Evolutionary conservation across 2,113 vertebrate species (phyloP).

Genomic region (Prietella phreatophila): DNA sequence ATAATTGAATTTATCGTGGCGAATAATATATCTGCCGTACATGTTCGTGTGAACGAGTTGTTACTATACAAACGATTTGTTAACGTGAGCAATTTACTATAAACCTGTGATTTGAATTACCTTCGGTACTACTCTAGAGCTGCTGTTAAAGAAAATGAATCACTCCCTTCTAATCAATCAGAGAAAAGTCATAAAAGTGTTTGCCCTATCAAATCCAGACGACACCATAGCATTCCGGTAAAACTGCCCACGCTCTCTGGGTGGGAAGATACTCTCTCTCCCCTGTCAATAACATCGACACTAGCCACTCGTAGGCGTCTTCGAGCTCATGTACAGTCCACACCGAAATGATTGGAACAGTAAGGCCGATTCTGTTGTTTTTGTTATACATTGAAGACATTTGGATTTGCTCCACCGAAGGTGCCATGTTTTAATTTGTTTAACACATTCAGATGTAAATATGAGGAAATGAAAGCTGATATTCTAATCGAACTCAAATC

Average conservation of each 20-base stretch:
- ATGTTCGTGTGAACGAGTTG: background rate
- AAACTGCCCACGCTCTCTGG: background rate
- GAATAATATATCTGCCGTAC: no score
- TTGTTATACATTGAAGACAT: no score
- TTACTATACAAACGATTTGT: background rate
- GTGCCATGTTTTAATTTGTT: no score
- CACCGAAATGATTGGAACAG: no score
- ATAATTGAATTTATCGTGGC: no score
- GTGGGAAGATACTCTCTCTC: background rate
- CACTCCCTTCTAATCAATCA: background rate
- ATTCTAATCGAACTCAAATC: no score
- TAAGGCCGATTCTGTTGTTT: no score
- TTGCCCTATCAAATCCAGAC: background rate
- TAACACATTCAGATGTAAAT: no score
- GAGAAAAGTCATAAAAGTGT: background rate
- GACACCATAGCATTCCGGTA: background rate
- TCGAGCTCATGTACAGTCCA: background rate
- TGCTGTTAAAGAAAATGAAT: background rate
- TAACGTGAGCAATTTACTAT: background rate
- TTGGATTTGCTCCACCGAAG: no score
- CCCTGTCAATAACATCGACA: background rate
- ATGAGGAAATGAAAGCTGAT: no score
- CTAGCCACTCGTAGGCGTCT: background rate
- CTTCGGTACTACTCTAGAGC: background rate
- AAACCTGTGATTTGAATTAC: background rate